These are phyloP conservation scores for Jaculus jaculus DNA, from an alignment of 2,113 vertebrate genomes.

Conservation along the genomic window DNA sequence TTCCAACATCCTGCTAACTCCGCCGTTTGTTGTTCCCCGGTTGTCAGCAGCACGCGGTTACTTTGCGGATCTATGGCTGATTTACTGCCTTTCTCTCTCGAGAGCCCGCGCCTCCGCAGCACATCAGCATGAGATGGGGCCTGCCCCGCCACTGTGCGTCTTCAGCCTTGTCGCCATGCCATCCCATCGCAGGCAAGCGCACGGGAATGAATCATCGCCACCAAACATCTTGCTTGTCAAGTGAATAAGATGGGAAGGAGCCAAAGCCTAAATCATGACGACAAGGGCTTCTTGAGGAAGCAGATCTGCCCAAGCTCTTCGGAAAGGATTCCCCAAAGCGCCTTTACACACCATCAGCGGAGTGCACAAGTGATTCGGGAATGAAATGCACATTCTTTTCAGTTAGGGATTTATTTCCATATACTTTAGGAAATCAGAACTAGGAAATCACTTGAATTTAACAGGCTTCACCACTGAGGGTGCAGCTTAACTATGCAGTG, in stretches of 20 bases:
- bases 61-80: background rate
- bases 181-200: background rate
- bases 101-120: too few species aligned
- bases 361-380: background rate
- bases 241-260: background rate
- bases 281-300: background rate
- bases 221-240: background rate
- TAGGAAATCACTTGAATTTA: background rate
- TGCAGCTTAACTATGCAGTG: background rate
- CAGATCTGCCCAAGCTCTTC: background rate
- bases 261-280: background rate
- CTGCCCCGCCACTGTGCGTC: background rate
- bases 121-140: background rate
- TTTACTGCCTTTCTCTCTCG: background rate
- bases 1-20: background rate
- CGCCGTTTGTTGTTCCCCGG: background rate
- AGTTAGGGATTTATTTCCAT: background rate
- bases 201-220: background rate
- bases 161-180: background rate
- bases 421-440: constrained; percentile 41
- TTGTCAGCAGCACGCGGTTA: background rate
- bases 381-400: background rate
- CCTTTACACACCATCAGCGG: background rate
- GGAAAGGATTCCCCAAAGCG: background rate
- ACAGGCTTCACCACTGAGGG: background rate